Evolutionary conservation across 1,140 invertebrate species (phyloP).

Genomic region (Heliconius hermathena): DNA sequence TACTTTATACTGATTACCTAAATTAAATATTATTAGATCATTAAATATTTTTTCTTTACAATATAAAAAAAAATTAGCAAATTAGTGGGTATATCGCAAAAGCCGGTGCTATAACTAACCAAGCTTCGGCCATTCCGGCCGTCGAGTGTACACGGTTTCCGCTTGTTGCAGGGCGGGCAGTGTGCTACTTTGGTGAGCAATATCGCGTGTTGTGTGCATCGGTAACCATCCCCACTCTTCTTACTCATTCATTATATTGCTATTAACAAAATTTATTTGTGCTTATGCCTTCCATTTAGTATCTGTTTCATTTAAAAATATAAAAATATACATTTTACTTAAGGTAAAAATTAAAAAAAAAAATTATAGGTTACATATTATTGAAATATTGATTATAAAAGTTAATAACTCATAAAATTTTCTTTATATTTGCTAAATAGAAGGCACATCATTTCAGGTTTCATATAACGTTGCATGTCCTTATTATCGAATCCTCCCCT

Average conservation of each 20-base stretch:
- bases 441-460: slow-evolving; percentile 54
- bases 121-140: slow-evolving; percentile 30
- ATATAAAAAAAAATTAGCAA: neutral
- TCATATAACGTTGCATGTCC: slow-evolving; percentile 67
- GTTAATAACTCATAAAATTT: too few species aligned
- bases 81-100: neutral
- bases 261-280: slow-evolving; percentile 69
- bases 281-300: slow-evolving; percentile 60
- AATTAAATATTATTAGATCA: neutral
- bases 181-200: slow-evolving; percentile 95
- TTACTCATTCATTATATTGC: slow-evolving; percentile 80
- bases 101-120: slow-evolving; percentile 34
- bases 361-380: too few species aligned
- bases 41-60: neutral
- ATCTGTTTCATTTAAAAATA: neutral
- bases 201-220: slow-evolving; percentile 95
- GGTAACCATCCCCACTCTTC: slow-evolving; percentile 87
- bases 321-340: neutral
- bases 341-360: neutral
- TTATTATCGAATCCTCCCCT: slow-evolving; percentile 53
- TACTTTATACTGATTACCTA: neutral
- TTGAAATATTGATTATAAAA: too few species aligned
- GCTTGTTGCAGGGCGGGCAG: slow-evolving; percentile 80
- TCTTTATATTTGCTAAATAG: slow-evolving; percentile 42
- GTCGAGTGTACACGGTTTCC: slow-evolving; percentile 87